Base-by-base conservation (phyloP, 2,113 vertebrate genomes). In the Dendrocopos noguchii region DNA sequence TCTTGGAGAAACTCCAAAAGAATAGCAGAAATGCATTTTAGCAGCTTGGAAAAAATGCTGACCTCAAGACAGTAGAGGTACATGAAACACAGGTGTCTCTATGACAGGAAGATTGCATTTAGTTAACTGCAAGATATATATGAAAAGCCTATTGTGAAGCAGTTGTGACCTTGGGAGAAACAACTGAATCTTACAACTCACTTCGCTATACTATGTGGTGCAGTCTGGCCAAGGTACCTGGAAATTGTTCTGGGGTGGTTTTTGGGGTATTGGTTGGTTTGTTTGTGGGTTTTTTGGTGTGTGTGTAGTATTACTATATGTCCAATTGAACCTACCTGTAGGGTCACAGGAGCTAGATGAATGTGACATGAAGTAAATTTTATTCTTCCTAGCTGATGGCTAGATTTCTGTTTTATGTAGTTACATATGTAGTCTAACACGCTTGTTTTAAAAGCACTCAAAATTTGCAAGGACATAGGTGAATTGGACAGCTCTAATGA, bases 51-150 rank as follows among this genome's bases (percentile, higher is more conserved):
- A 85, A 87, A 85, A 79, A n/a, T 44, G 36, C 65, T 95, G 33
- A 17, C 84, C 65, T 83, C 25, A 53, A 79, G 59, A 65, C 39
- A 3, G 46, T 44, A 47, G 76, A 75, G 20, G 71, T 80, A 88
- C 90, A 61, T 70, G 74, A 86, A 81, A 92, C 59, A n/a, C 74
- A 64, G 74, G 88, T 96, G 56, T 72, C 67, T 88, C n/a, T 76
- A 33, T 80, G 79, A 86, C 72, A 84, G 57, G 55, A 92, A 87
- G 59, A 96, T 81, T 85, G 79, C 55, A 61, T 64, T 91, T 90
- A 59, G 50, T 79, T 85, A 85, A 63, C 84, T 95, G 72, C 63
- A 65, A 73, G 14, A 36, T 93, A 61, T 81, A 87, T 96, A 81
- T 94, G 84, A 47, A 83, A 92, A 60, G 59, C 39, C 65, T 82